phyloP scores from a whole-genome alignment of 2,888 invertebrate species.

The Idaea straminata region DNA sequence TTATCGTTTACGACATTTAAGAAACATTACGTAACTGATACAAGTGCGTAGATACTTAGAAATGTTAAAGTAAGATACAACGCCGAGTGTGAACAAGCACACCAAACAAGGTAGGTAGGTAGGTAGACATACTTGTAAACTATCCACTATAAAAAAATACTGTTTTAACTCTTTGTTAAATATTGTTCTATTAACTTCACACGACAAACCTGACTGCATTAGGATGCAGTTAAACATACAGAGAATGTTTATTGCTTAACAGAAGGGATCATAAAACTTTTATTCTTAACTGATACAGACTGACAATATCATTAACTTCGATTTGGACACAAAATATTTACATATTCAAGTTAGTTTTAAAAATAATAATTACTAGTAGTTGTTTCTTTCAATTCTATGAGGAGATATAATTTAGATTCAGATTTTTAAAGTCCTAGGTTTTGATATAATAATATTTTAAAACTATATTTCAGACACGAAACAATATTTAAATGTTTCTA shows the following conservation, averaged over 20 bases:
- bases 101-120: conserved; percentile 31
- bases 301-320: conserved; percentile 53
- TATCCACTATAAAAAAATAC: conserved; percentile 40
- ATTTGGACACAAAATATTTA: conserved; percentile 34
- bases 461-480: not conserved
- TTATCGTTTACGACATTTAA: conserved; percentile 51
- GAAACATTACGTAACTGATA: conserved; percentile 53
- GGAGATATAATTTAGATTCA: too few species aligned
- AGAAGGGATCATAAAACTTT: conserved; percentile 62
- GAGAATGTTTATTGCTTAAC: conserved; percentile 66
- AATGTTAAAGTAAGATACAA: conserved; percentile 18
- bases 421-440: not conserved
- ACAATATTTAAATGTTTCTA: too few species aligned
- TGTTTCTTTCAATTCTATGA: too few species aligned
- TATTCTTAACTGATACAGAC: conserved; percentile 49
- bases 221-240: conserved; percentile 58
- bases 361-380: conserved; percentile 18
- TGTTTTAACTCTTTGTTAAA: conserved; percentile 10
- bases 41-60: conserved; percentile 25
- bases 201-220: conserved; percentile 46
- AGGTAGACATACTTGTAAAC: conserved; percentile 25
- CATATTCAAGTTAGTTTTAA: conserved; percentile 26
- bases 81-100: conserved; percentile 40
- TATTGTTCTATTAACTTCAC: conserved; percentile 15
- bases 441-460: conserved; percentile 11